Conservation (phyloP, 2,797 vertebrate species). For the Molossus molossus region DNA sequence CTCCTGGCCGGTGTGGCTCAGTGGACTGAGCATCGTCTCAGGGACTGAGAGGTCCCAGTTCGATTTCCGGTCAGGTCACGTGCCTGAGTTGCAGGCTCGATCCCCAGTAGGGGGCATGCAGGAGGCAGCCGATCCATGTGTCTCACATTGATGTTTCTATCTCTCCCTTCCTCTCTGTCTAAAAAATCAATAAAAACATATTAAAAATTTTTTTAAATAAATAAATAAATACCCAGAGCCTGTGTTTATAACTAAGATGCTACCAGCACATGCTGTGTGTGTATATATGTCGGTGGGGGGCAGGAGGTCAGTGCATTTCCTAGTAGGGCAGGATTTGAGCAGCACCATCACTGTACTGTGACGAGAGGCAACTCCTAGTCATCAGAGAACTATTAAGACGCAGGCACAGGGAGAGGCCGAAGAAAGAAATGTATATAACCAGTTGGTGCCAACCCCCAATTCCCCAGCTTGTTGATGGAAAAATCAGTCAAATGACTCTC, state of each 20-base stretch:
- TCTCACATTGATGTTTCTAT: too few species aligned
- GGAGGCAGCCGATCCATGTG: too few species aligned
- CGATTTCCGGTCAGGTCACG: too few species aligned
- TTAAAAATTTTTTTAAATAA: too few species aligned
- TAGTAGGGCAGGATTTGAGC: not conserved
- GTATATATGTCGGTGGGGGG: not conserved
- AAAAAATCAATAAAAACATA: too few species aligned
- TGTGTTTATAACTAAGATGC: not conserved
- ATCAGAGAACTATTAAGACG: slow-evolving; percentile 13
- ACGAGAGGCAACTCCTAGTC: not conserved
- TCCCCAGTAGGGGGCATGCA: too few species aligned
- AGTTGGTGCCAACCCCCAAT: slow-evolving; percentile 43
- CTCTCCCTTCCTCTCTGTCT: too few species aligned
- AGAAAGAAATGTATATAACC: slow-evolving; percentile 41
- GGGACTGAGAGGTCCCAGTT: too few species aligned
- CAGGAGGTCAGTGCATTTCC: not conserved
- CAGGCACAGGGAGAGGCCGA: not conserved
- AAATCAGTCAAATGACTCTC: slow-evolving; percentile 80
- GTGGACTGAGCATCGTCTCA: too few species aligned
- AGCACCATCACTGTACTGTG: not conserved
- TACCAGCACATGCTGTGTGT: not conserved
- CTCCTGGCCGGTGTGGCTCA: too few species aligned
- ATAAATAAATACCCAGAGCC: not conserved
- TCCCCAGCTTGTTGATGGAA: slow-evolving; percentile 70
- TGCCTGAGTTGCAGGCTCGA: too few species aligned